Percentiles rank a stretch among this genome's conserved stretches.
These are phyloP conservation scores for Gallinago nigripennis DNA, from an alignment of 2,797 vertebrate species.

Conservation along the genomic window DNA sequence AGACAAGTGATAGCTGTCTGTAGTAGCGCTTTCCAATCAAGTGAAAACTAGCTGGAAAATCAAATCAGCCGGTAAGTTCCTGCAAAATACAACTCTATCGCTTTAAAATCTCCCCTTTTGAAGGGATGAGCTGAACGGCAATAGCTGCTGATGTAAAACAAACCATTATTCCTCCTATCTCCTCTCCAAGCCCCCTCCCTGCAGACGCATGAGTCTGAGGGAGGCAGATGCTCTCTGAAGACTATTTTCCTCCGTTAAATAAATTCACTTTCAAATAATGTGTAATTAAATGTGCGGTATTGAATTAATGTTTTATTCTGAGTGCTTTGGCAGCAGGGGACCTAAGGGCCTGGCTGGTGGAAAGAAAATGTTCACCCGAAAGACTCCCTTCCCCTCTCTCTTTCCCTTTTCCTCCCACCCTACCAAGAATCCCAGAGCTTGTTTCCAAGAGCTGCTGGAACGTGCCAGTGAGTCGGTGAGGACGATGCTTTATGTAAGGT, in stretches of 20 bases:
- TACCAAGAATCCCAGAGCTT: constrained; percentile 2
- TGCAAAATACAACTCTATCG: constrained; percentile 54
- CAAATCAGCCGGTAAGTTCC: constrained; percentile 48
- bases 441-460: background rate
- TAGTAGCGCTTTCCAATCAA: constrained; percentile 51
- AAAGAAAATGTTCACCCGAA: constrained; percentile 64
- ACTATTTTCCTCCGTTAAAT: constrained; percentile 72
- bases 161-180: constrained; percentile 51
- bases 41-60: constrained; percentile 63
- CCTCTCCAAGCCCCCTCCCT: constrained; percentile 35
- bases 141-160: constrained; percentile 67
- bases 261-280: constrained; percentile 77
- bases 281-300: constrained; percentile 79
- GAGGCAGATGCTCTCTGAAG: constrained; percentile 64
- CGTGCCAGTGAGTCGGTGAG: background rate
- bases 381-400: background rate
- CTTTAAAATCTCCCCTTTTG: constrained; percentile 56
- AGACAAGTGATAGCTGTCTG: constrained; percentile 38
- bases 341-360: constrained; percentile 57
- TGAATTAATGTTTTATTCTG: constrained; percentile 76
- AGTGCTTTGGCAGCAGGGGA: constrained; percentile 72
- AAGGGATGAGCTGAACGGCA: constrained; percentile 22
- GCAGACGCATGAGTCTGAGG: constrained; percentile 49
- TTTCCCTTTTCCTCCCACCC: background rate
- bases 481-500: background rate